Percentiles rank a stretch among this genome's conserved stretches.
Evolutionary conservation across 2,113 vertebrate species (phyloP).

Genomic region (Notarius quadriscutis): DNA sequence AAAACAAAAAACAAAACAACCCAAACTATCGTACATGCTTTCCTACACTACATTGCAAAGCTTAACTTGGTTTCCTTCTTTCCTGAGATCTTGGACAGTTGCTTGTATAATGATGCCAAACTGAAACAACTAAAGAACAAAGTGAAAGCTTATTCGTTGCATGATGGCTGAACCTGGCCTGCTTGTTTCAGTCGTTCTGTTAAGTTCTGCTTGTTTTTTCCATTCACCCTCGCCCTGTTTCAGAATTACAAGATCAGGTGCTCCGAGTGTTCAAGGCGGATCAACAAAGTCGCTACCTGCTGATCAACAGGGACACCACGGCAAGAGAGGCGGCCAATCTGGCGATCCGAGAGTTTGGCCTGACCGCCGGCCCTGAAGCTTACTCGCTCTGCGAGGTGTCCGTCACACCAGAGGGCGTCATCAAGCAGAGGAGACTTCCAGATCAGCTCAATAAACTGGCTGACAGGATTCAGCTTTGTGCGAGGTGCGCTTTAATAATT

Average conservation of each 20-base stretch:
- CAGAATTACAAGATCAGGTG: constrained; percentile 92
- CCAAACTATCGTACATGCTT: no score
- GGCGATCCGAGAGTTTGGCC: constrained; percentile 91
- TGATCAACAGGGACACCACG: constrained; percentile 97
- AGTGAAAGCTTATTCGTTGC: constrained; percentile 23
- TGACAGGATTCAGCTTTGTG: constrained; percentile 93
- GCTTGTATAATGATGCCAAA: background rate
- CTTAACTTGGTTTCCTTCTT: no score
- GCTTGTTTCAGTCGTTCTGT: background rate
- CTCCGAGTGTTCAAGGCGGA: constrained; percentile 95
- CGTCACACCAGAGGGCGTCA: constrained; percentile 96
- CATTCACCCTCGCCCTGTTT: background rate
- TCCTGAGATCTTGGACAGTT: no score
- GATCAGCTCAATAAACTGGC: constrained; percentile 97
- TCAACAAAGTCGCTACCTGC: constrained; percentile 97
- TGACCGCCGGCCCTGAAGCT: constrained; percentile 85
- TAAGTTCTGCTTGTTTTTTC: constrained; percentile 3
- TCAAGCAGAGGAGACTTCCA: constrained; percentile 92
- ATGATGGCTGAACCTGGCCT: constrained; percentile 59
- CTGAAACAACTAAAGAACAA: background rate
- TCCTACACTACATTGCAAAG: no score
- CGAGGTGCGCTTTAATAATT: constrained; percentile 74
- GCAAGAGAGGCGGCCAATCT: constrained; percentile 93
- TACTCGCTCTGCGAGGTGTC: constrained; percentile 96
- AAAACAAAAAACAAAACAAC: no score